A percentile compares a stretch with the other conserved stretches of the same genome.
Evolutionary conservation across 1,140 invertebrate species (phyloP).

Genomic region (Steinernema khuongi): DNA sequence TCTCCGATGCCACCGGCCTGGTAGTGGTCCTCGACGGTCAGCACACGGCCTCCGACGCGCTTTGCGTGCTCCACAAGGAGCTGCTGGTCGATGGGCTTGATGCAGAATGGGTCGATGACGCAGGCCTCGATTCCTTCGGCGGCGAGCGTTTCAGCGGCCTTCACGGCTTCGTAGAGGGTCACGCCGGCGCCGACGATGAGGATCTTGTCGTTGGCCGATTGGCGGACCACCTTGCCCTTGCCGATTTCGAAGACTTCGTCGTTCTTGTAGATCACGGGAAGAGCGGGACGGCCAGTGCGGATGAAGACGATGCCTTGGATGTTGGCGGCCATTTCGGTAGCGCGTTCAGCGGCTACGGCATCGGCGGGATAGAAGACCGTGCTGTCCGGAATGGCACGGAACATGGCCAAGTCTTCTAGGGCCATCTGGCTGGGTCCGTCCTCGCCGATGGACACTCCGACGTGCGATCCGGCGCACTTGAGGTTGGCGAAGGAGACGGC

Average conservation of each 20-base stretch:
- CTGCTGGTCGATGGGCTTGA: constrained; percentile 84
- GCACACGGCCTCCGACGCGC: constrained; percentile 72
- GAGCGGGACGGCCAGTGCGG: constrained; percentile 84
- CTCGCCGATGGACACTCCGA: constrained; percentile 76
- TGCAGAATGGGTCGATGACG: constrained; percentile 58
- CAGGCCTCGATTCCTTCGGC: constrained; percentile 62
- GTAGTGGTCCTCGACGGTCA: constrained; percentile 97
- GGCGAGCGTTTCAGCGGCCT: constrained; percentile 74
- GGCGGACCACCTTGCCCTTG: constrained; percentile 67
- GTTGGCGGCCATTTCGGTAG: constrained; percentile 90
- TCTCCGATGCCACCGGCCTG: constrained; percentile 87
- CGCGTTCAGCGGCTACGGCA: constrained; percentile 84
- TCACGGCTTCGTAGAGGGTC: constrained; percentile 81
- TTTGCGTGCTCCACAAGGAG: constrained; percentile 74
- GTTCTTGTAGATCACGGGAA: constrained; percentile 78
- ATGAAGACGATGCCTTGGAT: constrained; percentile 91
- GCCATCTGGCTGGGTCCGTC: constrained; percentile 87
- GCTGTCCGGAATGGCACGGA: constrained; percentile 80
- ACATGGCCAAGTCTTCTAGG: constrained; percentile 91
- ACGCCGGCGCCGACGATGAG: constrained; percentile 85
- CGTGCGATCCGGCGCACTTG: constrained; percentile 89
- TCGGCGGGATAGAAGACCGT: constrained; percentile 96
- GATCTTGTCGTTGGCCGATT: constrained; percentile 70
- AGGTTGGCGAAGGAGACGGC: constrained; percentile 96
- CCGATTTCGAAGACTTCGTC: constrained; percentile 74